Base-by-base conservation (phyloP, 2,113 vertebrate species). In the Hyla sarda region DNA sequence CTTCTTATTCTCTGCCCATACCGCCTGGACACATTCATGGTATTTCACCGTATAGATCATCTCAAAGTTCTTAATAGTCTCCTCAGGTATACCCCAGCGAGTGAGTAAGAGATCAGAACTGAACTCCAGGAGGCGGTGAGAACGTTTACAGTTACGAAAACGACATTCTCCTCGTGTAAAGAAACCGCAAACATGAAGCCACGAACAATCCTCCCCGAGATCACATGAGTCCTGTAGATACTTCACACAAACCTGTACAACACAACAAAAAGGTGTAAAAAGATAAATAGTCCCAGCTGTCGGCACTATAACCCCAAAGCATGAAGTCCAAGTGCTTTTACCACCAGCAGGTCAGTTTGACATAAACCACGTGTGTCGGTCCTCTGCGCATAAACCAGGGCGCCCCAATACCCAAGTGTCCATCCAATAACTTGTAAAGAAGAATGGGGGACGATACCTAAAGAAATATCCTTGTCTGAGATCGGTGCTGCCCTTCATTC, bases 111-210 rank as follows among this genome's bases (percentile, higher is more conserved):
- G 62, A 79, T 90, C 0, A 1, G 83, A 0, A 2, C 84, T 1
- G 0, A 1, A 1, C 0, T 87, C 69, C 62, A 92, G 72, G 54
- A 96, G 90, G 30, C 89, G 83, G 73, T 96, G 95, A 50, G 93
- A 94, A 0, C 89, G 90, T 3, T 89, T 83, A 82, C 95, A 95
- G 0, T 0, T 45, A 4, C 60, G 34, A 75, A 91, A 92, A 28
- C 47, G 90, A 82, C 95, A 96, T 0, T 79, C 87, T 7, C 95
- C 93, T 0, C 25, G 81, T 7, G 94, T 91, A 4, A 93, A 95
- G 80, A 91, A 87, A 0, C 87, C 91, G 87, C 95, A 96, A 52
- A 95, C 9, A 0, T 95, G 95, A 21, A 95, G 91, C 77, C 83
- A 93, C 82, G 12, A 82, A 88, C 95, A 96, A 21, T 88, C 89